Percentiles rank a stretch among this genome's conserved stretches.
Evolutionary conservation across 2,113 vertebrate species (phyloP).

Genomic region (Collichthys lucidus): DNA sequence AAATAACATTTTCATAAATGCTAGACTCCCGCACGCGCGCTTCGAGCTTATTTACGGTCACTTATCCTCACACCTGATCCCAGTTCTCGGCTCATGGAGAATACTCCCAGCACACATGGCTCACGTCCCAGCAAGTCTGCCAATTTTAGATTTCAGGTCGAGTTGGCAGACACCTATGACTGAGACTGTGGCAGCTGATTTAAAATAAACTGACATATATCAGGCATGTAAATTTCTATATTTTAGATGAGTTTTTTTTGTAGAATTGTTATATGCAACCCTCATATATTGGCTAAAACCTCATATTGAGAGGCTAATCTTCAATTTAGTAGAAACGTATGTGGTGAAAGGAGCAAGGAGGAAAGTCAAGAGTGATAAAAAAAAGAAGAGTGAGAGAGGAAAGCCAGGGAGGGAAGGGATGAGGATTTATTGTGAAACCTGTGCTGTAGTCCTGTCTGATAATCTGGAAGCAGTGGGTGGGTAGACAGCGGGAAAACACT

Average conservation of each 20-base stretch:
- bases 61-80: constrained; percentile 45
- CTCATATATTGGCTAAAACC: not conserved
- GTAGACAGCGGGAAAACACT: constrained; percentile 68
- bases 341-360: not conserved
- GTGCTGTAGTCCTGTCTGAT: constrained; percentile 66
- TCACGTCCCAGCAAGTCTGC: not conserved
- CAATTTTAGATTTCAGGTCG: constrained; percentile 32
- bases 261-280: too few relatives aligned
- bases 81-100: constrained; percentile 1
- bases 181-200: not conserved
- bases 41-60: constrained; percentile 45
- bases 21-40: constrained; percentile 31
- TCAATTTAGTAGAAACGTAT: constrained; percentile 5
- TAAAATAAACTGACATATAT: not conserved
- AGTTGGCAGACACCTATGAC: constrained; percentile 1
- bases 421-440: constrained; percentile 63
- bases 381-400: constrained; percentile 50
- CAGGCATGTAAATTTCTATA: not conserved
- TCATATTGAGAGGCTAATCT: constrained; percentile 4
- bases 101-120: constrained; percentile 1
- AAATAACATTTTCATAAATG: constrained; percentile 49
- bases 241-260: not conserved
- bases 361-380: constrained; percentile 33
- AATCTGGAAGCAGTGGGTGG: constrained; percentile 66
- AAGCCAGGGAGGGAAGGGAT: constrained; percentile 37